A percentile compares a stretch with the other conserved stretches of the same genome.
These are phyloP conservation scores for Chloebia gouldiae DNA, from an alignment of 2,113 vertebrate genomes.

Conservation along the genomic window DNA sequence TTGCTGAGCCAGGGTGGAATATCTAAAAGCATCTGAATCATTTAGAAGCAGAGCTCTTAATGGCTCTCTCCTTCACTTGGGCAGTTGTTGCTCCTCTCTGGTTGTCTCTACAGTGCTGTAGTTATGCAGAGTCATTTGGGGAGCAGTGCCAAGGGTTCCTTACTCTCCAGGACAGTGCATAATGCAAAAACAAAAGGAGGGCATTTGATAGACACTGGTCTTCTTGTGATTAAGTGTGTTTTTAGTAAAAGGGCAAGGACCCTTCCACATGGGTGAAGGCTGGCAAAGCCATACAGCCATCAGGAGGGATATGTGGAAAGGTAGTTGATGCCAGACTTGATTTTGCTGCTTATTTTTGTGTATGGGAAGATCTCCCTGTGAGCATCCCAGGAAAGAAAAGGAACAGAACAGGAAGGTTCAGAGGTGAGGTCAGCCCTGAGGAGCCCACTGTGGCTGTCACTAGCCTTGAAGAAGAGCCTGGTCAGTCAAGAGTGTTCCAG, in stretches of 20 bases:
- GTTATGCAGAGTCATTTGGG: background rate
- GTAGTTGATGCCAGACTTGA: background rate
- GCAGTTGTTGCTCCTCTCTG: background rate
- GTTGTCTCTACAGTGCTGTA: background rate
- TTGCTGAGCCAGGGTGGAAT: background rate
- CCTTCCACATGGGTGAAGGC: background rate
- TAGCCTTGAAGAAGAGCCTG: background rate
- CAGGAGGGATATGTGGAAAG: background rate
- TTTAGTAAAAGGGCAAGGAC: background rate
- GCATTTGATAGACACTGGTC: background rate
- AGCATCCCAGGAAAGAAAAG: background rate
- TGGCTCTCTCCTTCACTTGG: background rate
- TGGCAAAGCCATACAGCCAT: background rate
- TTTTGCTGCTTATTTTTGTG: background rate
- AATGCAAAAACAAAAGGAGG: background rate
- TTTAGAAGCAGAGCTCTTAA: slow-evolving; percentile 1
- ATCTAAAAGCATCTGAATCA: slow-evolving; percentile 33
- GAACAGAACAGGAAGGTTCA: background rate
- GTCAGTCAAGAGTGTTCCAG: background rate
- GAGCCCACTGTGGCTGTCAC: background rate
- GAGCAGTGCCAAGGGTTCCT: background rate
- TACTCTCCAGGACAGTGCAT: background rate
- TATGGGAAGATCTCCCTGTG: background rate
- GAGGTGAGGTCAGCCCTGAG: background rate
- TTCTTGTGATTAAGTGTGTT: background rate